Percentiles rank a stretch among this genome's conserved stretches.
These are phyloP conservation scores for Willisornis vidua DNA, from an alignment of 2,113 vertebrate genomes.

Conservation along the genomic window DNA sequence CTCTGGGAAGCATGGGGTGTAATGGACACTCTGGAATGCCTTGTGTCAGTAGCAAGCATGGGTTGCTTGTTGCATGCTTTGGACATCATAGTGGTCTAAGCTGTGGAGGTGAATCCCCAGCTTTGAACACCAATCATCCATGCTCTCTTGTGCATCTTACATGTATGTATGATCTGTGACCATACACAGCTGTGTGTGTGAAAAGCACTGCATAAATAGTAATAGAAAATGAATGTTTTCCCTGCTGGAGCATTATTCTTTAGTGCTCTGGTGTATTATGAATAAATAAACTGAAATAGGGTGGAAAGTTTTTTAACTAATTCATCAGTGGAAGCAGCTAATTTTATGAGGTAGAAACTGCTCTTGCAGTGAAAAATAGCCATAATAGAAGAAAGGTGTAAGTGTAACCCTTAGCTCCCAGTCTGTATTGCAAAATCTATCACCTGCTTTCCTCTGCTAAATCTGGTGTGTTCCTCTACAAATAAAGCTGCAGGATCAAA, in stretches of 20 bases:
- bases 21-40: background rate
- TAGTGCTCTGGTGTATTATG: background rate
- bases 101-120: background rate
- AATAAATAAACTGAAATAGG: slow-evolving; percentile 35
- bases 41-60: background rate
- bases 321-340: slow-evolving; percentile 29
- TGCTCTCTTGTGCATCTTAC: background rate
- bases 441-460: background rate
- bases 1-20: background rate
- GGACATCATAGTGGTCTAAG: background rate
- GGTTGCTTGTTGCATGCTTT: background rate
- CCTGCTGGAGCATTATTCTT: background rate
- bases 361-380: slow-evolving; percentile 30
- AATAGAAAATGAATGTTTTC: background rate
- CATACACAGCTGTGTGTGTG: background rate
- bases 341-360: slow-evolving; percentile 28
- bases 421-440: slow-evolving; percentile 30
- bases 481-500: background rate
- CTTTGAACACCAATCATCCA: background rate
- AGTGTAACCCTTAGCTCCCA: slow-evolving; percentile 16
- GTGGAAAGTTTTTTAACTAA: slow-evolving; percentile 34
- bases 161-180: background rate
- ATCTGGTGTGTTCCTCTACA: background rate
- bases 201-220: background rate
- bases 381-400: slow-evolving; percentile 1